Percentiles rank a stretch among this genome's conserved stretches.
Conservation (phyloP, 2,888 invertebrate species). For the Sinodicranocentrus sp. region DNA sequence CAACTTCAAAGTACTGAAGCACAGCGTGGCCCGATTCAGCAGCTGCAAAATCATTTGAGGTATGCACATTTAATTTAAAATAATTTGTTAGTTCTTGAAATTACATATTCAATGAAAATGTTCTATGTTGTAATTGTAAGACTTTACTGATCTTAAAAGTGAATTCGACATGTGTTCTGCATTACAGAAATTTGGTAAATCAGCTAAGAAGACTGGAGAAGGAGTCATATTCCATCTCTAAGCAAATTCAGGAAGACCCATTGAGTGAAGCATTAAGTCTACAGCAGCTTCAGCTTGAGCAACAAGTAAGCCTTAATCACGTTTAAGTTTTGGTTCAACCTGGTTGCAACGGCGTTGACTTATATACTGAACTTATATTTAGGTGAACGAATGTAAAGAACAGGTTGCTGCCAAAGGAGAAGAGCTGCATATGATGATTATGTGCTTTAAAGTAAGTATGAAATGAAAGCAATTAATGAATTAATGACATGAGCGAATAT, state of each 20-base stretch:
- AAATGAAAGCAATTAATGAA: too few species aligned
- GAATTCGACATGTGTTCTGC: too few species aligned
- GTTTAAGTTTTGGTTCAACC: too few species aligned
- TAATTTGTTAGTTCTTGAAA: too few species aligned
- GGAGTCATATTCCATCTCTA: conserved; percentile 91
- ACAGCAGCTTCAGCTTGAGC: conserved; percentile 86
- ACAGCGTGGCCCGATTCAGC: conserved; percentile 93
- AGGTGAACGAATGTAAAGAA: conserved; percentile 94
- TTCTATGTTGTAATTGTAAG: too few species aligned
- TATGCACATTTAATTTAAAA: not conserved
- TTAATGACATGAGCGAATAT: too few species aligned
- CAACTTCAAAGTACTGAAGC: conserved; percentile 95
- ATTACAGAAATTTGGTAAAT: conserved; percentile 83
- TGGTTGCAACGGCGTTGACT: not conserved
- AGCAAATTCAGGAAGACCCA: conserved; percentile 85
- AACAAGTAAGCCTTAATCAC: conserved; percentile 81
- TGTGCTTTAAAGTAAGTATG: conserved; percentile 86
- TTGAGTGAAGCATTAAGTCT: conserved; percentile 80
- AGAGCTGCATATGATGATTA: conserved; percentile 96
- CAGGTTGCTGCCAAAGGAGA: conserved; percentile 92
- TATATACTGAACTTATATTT: conserved; percentile 2
- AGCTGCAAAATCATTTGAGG: conserved; percentile 88
- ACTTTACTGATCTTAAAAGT: conserved; percentile 9
- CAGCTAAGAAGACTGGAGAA: conserved; percentile 92
- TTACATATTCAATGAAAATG: too few species aligned